Evolutionary conservation across 2,888 invertebrate genomes (phyloP).

Genomic region (Heliconius sara): DNA sequence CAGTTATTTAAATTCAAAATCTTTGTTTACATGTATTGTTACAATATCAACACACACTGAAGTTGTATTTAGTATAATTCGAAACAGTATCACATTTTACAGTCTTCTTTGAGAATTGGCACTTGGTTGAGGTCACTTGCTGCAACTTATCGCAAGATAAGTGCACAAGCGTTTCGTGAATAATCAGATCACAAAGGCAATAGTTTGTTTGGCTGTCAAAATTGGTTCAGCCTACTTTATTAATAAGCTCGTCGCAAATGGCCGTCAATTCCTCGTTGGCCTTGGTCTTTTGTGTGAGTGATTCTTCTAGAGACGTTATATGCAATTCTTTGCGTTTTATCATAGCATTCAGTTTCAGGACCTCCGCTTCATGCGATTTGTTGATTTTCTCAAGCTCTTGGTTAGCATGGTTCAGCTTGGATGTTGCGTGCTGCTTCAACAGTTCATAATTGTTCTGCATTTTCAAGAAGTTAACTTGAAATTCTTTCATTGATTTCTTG

Average conservation of each 20-base stretch:
- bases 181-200: constrained; percentile 50
- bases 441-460: constrained; percentile 93
- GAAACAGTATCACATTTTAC: constrained; percentile 67
- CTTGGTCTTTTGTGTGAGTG: constrained; percentile 93
- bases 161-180: constrained; percentile 65
- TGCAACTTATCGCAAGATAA: constrained; percentile 71
- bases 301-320: constrained; percentile 90
- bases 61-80: constrained; percentile 46
- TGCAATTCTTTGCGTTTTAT: constrained; percentile 94
- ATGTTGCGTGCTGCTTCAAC: constrained; percentile 94
- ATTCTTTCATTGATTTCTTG: constrained; percentile 86
- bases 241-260: constrained; percentile 96
- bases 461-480: constrained; percentile 87
- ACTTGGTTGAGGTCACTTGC: constrained; percentile 65
- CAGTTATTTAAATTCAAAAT: not conserved
- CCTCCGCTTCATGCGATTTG: constrained; percentile 90
- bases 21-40: not conserved
- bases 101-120: constrained; percentile 72
- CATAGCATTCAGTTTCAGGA: constrained; percentile 93
- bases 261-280: constrained; percentile 95
- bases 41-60: constrained; percentile 29
- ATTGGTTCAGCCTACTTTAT: constrained; percentile 77
- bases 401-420: constrained; percentile 90
- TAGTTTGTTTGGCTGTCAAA: constrained; percentile 46
- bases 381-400: constrained; percentile 90